Evolutionary conservation across 2,888 invertebrate species (phyloP).

Genomic region (Desoria tigrina): DNA sequence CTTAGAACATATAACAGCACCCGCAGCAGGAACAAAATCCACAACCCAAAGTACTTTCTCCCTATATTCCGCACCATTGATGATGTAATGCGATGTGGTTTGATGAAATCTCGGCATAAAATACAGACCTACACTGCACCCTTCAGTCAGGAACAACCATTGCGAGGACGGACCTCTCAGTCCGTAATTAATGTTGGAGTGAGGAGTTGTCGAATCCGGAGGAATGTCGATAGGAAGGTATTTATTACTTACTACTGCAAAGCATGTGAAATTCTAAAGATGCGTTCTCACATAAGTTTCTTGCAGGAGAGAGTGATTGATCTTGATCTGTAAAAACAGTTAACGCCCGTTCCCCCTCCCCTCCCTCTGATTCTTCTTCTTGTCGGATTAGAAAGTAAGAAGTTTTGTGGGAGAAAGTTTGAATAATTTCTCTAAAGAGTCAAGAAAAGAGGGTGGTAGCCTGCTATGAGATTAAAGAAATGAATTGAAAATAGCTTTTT

Average conservation of each 20-base stretch:
- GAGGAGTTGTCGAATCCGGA: slow-evolving; percentile 3
- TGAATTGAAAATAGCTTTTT: neutral
- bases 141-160: neutral
- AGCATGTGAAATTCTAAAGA: too few relatives aligned
- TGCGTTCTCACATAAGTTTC: neutral
- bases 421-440: neutral
- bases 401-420: slow-evolving; percentile 1
- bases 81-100: slow-evolving; percentile 10
- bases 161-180: too few relatives aligned
- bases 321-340: slow-evolving; percentile 2
- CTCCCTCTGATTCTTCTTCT: neutral
- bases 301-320: slow-evolving; percentile 2
- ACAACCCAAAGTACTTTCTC: neutral
- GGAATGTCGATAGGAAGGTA: slow-evolving; percentile 1
- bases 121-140: too few relatives aligned
- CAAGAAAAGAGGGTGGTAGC: neutral
- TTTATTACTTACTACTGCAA: neutral
- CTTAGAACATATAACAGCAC: too few relatives aligned
- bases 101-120: slow-evolving; percentile 3
- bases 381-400: slow-evolving; percentile 1
- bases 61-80: slow-evolving; percentile 10
- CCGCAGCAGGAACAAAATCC: too few relatives aligned
- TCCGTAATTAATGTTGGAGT: too few relatives aligned
- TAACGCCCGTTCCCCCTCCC: neutral
- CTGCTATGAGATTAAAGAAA: neutral